phyloP scores from a whole-genome alignment of 2,113 vertebrate genomes.

The Actenoides hombroni region DNA sequence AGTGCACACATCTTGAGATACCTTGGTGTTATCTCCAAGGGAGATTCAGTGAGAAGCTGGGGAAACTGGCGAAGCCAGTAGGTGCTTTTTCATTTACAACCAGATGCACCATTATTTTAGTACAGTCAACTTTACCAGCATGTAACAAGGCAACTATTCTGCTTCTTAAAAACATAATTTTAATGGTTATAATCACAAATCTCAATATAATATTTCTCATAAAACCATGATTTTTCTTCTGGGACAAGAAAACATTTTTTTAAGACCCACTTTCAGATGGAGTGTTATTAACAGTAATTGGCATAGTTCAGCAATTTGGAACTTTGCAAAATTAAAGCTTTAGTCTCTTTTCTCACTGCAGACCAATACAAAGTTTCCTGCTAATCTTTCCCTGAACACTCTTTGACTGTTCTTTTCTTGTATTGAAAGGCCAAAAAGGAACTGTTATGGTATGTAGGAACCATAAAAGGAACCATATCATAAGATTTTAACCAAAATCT shows the following conservation, averaged over 20 bases:
- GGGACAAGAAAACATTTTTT: background rate
- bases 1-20: accelerated
- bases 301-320: background rate
- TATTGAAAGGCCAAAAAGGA: background rate
- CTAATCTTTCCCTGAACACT: background rate
- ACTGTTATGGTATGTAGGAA: background rate
- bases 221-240: background rate
- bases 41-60: background rate
- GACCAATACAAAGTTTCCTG: background rate
- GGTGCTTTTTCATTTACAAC: background rate
- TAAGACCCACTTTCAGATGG: background rate
- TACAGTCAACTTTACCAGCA: background rate
- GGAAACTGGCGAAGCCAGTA: background rate
- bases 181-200: background rate
- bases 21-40: background rate
- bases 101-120: background rate
- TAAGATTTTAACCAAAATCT: background rate
- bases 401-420: background rate
- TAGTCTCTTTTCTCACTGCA: background rate
- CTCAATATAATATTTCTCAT: background rate
- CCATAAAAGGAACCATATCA: too few relatives aligned
- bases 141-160: background rate
- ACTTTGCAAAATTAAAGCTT: background rate
- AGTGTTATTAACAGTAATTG: background rate
- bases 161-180: background rate